phyloP scores from a whole-genome alignment of 2,888 invertebrate species.

The Cryptocheilus praepositus region DNA sequence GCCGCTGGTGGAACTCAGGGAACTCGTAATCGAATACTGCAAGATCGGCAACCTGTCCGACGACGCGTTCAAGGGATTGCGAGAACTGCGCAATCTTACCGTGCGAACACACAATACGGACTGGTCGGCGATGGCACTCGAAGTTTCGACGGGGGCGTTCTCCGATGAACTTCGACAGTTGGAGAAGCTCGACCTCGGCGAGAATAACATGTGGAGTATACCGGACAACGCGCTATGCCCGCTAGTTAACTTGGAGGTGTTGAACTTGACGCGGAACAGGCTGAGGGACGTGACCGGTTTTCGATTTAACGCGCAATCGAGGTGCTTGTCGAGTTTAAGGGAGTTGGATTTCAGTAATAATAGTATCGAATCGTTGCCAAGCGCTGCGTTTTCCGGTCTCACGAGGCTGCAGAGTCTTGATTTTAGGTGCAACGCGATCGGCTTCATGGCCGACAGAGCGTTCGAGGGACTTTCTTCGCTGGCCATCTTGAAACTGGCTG shows the following conservation, averaged over 20 bases:
- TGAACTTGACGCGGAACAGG: constrained; percentile 88
- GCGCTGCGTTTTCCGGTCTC: constrained; percentile 83
- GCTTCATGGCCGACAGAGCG: constrained; percentile 85
- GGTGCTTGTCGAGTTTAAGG: constrained; percentile 83
- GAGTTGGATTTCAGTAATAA: constrained; percentile 87
- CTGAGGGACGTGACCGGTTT: constrained; percentile 85
- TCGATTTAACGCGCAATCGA: constrained; percentile 81
- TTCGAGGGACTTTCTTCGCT: constrained; percentile 85
- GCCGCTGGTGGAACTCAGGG: constrained; percentile 84
- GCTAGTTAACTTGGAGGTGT: constrained; percentile 83
- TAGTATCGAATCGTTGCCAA: constrained; percentile 84
- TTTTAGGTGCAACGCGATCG: constrained; percentile 86
- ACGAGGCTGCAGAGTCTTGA: constrained; percentile 84
- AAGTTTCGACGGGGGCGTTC: constrained; percentile 85
- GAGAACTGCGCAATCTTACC: constrained; percentile 86
- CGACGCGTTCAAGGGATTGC: constrained; percentile 88
- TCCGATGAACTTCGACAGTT: constrained; percentile 84
- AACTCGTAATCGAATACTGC: constrained; percentile 88
- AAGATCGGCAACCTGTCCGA: constrained; percentile 88
- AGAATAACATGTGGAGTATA: constrained; percentile 88
- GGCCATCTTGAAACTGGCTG: constrained; percentile 85
- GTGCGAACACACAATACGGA: constrained; percentile 89
- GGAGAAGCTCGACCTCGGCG: constrained; percentile 85
- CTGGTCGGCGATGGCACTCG: constrained; percentile 88
- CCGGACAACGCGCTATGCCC: constrained; percentile 87